A percentile compares a stretch with the other conserved stretches of the same genome.
Conservation (phyloP, 2,113 vertebrate genomes). For the Sapayoa aenigma region DNA sequence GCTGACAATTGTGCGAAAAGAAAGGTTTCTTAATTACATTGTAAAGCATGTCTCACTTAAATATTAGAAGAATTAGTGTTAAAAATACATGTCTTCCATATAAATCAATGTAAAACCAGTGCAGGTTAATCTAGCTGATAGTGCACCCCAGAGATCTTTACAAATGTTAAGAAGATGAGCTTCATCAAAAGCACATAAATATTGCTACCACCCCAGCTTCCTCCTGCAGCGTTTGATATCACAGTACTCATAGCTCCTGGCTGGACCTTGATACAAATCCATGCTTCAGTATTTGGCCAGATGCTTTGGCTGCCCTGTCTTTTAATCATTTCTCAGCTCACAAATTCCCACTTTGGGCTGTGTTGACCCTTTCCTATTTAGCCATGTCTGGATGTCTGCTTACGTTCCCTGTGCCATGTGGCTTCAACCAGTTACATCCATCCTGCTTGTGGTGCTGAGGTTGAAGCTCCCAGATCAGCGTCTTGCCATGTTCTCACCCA, state of each 20-base stretch:
- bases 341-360: not conserved
- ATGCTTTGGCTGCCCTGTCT: not conserved
- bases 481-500: not conserved
- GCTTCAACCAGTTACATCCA: not conserved
- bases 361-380: not conserved
- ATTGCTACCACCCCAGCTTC: not conserved
- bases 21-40: slow-evolving; percentile 52
- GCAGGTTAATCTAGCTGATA: not conserved
- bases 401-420: not conserved
- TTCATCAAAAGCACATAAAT: not conserved
- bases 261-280: not conserved
- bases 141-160: not conserved
- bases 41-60: slow-evolving; percentile 36
- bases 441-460: not conserved
- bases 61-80: slow-evolving; percentile 2
- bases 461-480: not conserved
- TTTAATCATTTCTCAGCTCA: not conserved
- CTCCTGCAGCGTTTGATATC: not conserved
- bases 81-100: slow-evolving; percentile 9
- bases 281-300: not conserved
- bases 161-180: not conserved
- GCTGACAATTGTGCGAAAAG: not conserved
- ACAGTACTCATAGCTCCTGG: not conserved
- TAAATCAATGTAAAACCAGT: not conserved
- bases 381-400: not conserved